These are phyloP conservation scores for Bimastos eiseni DNA, from an alignment of 2,888 invertebrate species.

Conservation along the genomic window DNA sequence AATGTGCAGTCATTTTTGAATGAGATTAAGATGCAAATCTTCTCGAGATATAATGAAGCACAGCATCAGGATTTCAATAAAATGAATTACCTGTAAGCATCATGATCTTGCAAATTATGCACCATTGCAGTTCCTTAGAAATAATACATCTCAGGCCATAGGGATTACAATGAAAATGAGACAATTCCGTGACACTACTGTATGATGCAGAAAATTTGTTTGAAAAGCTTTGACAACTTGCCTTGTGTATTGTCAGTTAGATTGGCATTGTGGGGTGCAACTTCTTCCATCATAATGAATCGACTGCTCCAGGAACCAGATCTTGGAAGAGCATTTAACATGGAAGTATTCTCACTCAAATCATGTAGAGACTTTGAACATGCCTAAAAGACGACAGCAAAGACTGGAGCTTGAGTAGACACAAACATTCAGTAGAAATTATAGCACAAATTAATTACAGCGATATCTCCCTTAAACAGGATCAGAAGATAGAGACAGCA, in stretches of 20 bases:
- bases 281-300: constrained; percentile 13
- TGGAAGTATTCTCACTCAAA: not conserved
- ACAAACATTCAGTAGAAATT: too few species aligned
- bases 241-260: not conserved
- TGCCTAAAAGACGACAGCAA: not conserved
- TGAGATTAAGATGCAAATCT: too few species aligned
- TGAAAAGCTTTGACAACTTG: not conserved
- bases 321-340: not conserved
- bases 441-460: too few species aligned
- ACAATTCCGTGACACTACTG: not conserved
- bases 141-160: too few species aligned
- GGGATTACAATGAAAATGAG: not conserved
- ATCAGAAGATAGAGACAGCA: too few species aligned
- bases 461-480: too few species aligned
- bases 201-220: not conserved
- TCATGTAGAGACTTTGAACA: not conserved
- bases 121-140: too few species aligned
- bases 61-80: too few species aligned
- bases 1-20: too few species aligned
- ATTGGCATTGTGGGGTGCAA: not conserved
- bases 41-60: too few species aligned
- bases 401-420: not conserved
- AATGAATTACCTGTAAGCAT: too few species aligned
- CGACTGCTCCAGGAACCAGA: constrained; percentile 13
- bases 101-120: too few species aligned